phyloP scores from a whole-genome alignment of 2,113 vertebrate species.

The Solenodon paradoxus region DNA sequence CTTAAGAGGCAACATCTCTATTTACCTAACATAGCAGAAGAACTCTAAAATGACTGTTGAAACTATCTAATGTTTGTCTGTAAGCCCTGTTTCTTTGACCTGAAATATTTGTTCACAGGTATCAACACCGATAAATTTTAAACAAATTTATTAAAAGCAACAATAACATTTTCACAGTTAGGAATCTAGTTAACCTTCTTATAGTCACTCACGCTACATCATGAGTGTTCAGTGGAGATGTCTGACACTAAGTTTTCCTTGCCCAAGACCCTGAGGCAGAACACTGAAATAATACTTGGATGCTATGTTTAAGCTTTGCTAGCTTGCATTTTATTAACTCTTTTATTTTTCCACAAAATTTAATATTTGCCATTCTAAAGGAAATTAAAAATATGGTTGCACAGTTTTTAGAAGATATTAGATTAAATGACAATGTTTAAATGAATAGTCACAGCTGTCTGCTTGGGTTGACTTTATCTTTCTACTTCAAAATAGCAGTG shows the following conservation, averaged over 20 bases:
- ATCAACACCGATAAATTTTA: no score
- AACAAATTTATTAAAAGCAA: not conserved
- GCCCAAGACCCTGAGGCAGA: not conserved
- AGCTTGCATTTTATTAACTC: not conserved
- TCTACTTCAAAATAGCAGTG: constrained; percentile 18
- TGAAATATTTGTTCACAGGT: not conserved
- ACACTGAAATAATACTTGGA: not conserved
- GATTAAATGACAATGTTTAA: not conserved
- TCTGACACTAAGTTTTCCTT: not conserved
- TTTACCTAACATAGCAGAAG: not conserved
- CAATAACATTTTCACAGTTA: not conserved
- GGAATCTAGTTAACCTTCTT: not conserved
- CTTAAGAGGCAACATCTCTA: not conserved
- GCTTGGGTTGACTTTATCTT: not conserved
- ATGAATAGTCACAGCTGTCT: not conserved
- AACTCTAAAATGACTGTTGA: not conserved
- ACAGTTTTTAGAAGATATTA: not conserved
- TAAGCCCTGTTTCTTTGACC: not conserved
- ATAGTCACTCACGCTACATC: not conserved
- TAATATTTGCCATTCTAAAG: not conserved
- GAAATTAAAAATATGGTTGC: fast-evolving
- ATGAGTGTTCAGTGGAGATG: not conserved
- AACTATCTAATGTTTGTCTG: not conserved
- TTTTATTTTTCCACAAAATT: not conserved
- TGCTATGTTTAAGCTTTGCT: not conserved